These are phyloP conservation scores for Reinhardtius hippoglossoides DNA, from an alignment of 2,113 vertebrate genomes.

Conservation along the genomic window DNA sequence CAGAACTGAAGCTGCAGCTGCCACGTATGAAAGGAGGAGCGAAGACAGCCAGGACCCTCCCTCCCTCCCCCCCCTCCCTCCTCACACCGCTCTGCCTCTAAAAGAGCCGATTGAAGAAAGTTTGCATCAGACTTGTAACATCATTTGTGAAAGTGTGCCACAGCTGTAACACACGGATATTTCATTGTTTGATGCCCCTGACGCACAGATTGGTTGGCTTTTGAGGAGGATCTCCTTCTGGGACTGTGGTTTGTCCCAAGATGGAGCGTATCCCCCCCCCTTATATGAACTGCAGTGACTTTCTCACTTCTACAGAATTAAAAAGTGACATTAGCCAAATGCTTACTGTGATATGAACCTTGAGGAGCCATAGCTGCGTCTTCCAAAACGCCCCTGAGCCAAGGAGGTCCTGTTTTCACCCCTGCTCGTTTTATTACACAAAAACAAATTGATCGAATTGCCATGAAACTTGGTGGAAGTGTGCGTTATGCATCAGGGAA, in stretches of 20 bases:
- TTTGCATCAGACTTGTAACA: slow-evolving; percentile 35
- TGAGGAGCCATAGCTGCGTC: background rate
- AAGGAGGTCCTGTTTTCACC: background rate
- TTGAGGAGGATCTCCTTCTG: background rate
- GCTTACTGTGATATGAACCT: no score
- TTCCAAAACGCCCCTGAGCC: background rate
- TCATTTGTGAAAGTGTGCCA: background rate
- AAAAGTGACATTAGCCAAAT: background rate
- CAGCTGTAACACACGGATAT: background rate
- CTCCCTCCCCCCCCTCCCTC: slow-evolving; percentile 44
- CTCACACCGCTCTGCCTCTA: background rate
- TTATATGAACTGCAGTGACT: background rate
- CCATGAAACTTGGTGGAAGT: no score
- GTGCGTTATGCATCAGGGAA: no score
- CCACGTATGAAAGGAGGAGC: slow-evolving; percentile 82
- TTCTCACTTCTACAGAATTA: background rate
- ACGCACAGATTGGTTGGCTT: background rate
- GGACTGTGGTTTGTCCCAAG: background rate
- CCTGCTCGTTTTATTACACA: background rate
- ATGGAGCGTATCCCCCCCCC: background rate
- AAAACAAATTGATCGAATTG: no score
- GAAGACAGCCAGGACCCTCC: slow-evolving; percentile 33
- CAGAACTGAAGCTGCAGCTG: slow-evolving; percentile 36
- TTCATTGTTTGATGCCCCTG: background rate
- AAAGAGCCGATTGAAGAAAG: background rate